These are phyloP conservation scores for Erynnis tages DNA, from an alignment of 2,888 invertebrate species.

Conservation along the genomic window DNA sequence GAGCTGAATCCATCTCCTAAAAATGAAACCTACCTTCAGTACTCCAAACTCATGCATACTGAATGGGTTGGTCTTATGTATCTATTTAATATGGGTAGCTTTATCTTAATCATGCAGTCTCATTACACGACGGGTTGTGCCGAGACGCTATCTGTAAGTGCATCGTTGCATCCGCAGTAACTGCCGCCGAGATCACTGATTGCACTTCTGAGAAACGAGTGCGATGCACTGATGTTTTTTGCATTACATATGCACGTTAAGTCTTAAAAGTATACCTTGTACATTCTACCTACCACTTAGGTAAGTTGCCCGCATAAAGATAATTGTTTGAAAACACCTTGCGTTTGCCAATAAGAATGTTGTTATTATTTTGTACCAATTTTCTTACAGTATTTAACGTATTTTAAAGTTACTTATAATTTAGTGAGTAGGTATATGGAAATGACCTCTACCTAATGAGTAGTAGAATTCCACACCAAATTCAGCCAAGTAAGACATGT, in stretches of 20 bases:
- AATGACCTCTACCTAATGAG: too few species aligned
- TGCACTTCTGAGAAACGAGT: conserved; percentile 67
- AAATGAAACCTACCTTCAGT: background rate
- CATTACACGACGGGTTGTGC: conserved; percentile 32
- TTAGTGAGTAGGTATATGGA: too few species aligned
- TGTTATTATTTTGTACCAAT: too few species aligned
- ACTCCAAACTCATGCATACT: background rate
- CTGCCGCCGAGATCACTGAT: conserved; percentile 63
- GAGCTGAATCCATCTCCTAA: too few species aligned
- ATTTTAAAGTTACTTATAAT: too few species aligned
- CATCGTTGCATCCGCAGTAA: conserved; percentile 65
- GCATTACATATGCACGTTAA: conserved; percentile 33
- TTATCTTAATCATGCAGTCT: conserved; percentile 40
- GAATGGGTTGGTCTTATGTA: background rate
- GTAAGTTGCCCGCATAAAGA: too few species aligned
- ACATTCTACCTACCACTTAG: background rate
- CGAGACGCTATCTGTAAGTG: conserved; percentile 56
- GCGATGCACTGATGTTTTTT: conserved; percentile 54
- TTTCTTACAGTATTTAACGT: too few species aligned
- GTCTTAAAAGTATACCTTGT: too few species aligned
- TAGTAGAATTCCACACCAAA: too few species aligned
- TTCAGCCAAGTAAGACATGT: too few species aligned
- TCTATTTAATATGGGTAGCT: conserved; percentile 4
- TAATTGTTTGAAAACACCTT: too few species aligned
- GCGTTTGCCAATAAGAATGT: too few species aligned